Evolutionary conservation across 2,888 invertebrate species (phyloP), one percentile per base, ranked within the genome.

Genomic region (Coleophora flavipennella): DNA sequence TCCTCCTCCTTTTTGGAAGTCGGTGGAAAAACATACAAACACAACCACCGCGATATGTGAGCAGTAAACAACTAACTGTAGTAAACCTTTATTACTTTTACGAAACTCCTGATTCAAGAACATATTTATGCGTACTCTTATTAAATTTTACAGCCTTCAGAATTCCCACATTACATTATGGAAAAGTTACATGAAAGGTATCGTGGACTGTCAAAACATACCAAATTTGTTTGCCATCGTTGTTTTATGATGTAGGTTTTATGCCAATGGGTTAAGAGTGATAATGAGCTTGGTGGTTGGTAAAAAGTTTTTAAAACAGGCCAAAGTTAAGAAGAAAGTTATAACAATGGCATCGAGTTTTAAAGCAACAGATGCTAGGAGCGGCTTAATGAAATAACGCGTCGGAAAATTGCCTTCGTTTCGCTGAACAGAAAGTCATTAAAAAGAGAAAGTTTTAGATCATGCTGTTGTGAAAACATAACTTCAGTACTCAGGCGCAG

Each of bases 321-420:
- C 20, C 20, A 20, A 20, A 20, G 20, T 54, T 50, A 39, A 47
- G 46, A 62, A 56, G 59, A 62, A 70, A 71, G 62, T 71, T 69
- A 53, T 63, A 66, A 66, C 67, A 68, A 66, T 55, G 64, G 64
- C 67, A 59, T 65, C 63, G 66, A 72, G 67, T 73, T 72, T 67
- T 57, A 59, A 58, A 68, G 71, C 66, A 73, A 67, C 72, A 75
- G 74, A 74, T 75, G 74, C 61, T 68, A 57, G 53, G 59, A 59
- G 60, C 55, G 56, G 59, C 62, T 59, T 72, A 71, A 74, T 72
- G 66, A 72, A 74, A 71, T 65, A 61, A 63, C 55, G 54, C 20
- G 20, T 20, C 20, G 20, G 20, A 35, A 8, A 20, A 37, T 13
- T 33, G 13, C 13, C 13, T 33, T 31, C 12, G 31, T 31, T 31